phyloP scores from a whole-genome alignment of 1,140 invertebrate genomes.

The Orchestia grillus region DNA sequence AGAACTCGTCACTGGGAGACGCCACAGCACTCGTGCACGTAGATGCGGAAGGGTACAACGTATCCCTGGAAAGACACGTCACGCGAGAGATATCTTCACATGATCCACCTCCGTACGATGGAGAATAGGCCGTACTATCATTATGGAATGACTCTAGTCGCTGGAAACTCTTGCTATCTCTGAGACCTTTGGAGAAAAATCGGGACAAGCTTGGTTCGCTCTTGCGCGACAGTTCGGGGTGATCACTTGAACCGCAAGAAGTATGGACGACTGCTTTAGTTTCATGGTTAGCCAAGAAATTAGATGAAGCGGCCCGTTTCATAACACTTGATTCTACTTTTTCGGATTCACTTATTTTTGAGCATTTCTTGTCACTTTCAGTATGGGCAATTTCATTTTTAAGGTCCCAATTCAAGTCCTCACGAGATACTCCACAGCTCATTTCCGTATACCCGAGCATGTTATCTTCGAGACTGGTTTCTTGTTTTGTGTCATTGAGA shows the following conservation, averaged over 20 bases:
- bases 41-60: neutral
- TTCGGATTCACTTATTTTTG: neutral
- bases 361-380: neutral
- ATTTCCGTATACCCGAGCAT: slow-evolving; percentile 14
- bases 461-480: slow-evolving; percentile 30
- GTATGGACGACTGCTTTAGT: neutral
- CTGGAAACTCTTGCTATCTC: neutral
- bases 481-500: neutral
- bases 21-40: slow-evolving; percentile 21
- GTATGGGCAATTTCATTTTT: neutral
- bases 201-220: neutral
- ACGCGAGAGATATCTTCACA: slow-evolving; percentile 18
- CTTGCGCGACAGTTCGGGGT: neutral
- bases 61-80: neutral
- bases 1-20: slow-evolving; percentile 15
- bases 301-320: neutral
- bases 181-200: neutral
- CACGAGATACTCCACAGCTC: neutral
- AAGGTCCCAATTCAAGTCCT: neutral
- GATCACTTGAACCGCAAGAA: neutral
- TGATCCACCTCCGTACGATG: neutral
- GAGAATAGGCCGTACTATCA: neutral
- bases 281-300: neutral
- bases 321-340: neutral
- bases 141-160: neutral